Conservation (phyloP, 2,888 invertebrate genomes). For the Drosophila neoperkinsi region DNA sequence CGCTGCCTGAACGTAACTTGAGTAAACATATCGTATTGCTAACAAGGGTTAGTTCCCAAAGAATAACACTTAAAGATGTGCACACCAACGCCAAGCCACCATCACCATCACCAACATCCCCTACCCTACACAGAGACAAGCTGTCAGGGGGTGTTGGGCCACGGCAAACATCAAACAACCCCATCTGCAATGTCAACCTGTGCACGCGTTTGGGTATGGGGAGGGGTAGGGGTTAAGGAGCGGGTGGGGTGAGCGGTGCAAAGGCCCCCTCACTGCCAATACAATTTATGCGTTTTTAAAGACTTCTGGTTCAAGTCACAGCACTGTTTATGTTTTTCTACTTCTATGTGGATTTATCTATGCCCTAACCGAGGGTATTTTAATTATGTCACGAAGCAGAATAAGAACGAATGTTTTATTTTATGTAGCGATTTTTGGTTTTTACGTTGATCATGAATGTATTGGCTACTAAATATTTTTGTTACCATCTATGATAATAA, state of each 20-base stretch:
- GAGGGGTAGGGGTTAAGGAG: not conserved
- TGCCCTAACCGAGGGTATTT: conserved; percentile 18
- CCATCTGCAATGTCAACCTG: conserved; percentile 54
- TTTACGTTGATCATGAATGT: not conserved
- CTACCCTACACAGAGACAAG: not conserved
- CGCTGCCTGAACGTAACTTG: conserved; percentile 35
- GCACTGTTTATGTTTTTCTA: conserved; percentile 42
- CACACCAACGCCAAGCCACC: conserved; percentile 10
- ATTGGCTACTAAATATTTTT: not conserved
- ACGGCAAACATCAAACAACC: conserved; percentile 55
- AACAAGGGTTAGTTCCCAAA: conserved; percentile 67
- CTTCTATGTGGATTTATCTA: conserved; percentile 20
- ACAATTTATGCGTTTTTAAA: conserved; percentile 77
- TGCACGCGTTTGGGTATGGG: not conserved
- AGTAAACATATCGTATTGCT: conserved; percentile 71
- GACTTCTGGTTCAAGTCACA: conserved; percentile 43
- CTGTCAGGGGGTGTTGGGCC: conserved; percentile 25
- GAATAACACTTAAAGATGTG: conserved; percentile 71
- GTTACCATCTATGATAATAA: not conserved
- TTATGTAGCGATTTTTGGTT: not conserved
- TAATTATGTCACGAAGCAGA: not conserved
- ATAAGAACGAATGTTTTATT: not conserved
- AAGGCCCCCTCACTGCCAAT: conserved; percentile 11
- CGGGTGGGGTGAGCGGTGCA: not conserved
- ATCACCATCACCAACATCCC: not conserved